Evolutionary conservation across 2,797 vertebrate genomes (phyloP), one percentile per base, ranked within the genome.

Genomic region (Bryconaethiops microstoma): DNA sequence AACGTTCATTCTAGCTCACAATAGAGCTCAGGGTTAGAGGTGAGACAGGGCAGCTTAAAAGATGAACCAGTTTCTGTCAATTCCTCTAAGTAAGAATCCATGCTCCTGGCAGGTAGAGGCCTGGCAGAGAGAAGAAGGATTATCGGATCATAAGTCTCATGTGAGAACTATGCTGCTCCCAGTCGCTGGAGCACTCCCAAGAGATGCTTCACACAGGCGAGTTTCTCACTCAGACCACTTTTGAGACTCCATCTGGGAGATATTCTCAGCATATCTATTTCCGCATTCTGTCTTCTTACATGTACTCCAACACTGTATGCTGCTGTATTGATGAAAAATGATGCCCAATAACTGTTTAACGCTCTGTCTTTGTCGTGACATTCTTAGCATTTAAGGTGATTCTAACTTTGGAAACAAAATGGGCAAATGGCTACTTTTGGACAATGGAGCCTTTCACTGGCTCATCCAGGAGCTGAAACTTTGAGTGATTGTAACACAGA

Each of bases 141-240:
- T 84, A 84, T 77, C n/a, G 75, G 74, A 84, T 84, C 74, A 80
- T 62, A 55, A 59, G 69, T 59, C 74, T 80, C 82, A 83, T 83
- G 75, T 76, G 68, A 80, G 78, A 80, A 80, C 67, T 73, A 67
- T 77, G 82, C 74, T 60, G 40, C 60, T 73, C 57, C 69, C 71
- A 42, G 67, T 78, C 70, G 23, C 68, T 60, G 78, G 60, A 76
- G 71, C 42, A 52, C 25, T 77, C 82, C 70, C 82, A 74, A 39
- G 82, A 70, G 76, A 74, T 54, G 60, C 65, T 50, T 52, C 67
- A 45, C 67, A 45, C 63, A 57, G 81, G 23, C 81, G 21, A 74
- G 76, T 52, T 82, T 78, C 21, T 21, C 71, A 45, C 55, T 71
- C 25, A 48, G 25, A n/a, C 70, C 9, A 13, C 70, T 40, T 35